Evolutionary conservation across 2,888 invertebrate genomes (phyloP), one percentile per base, ranked within the genome.

Genomic region (Trypoxylon attenuatum): DNA sequence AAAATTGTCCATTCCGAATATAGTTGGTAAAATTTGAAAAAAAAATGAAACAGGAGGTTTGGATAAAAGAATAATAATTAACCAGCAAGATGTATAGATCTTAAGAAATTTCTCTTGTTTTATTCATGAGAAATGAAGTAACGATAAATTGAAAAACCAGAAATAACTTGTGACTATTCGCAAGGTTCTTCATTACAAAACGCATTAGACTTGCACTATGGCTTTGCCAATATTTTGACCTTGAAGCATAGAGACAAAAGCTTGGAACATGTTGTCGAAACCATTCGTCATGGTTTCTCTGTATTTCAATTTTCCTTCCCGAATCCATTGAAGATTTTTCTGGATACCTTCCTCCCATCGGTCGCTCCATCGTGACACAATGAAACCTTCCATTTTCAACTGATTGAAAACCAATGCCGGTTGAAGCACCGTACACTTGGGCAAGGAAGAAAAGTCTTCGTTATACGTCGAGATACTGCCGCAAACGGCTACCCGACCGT

Each of bases 211-310:
- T 88, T 91, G 90, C 8, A 94, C 91, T 62, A 94, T 84, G 25
- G 92, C 92, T 88, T 94, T 94, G 49, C 94, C 94, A 19, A 88
- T 89, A 84, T 93, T 94, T 77, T 91, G 90, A 27, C 94, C 94
- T 54, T 82, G 78, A 56, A 91, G 85, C 82, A 94, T 89, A 10
- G 90, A 91, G 53, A 90, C 88, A 63, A 94, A 90, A 27, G 94
- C 93, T 46, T 91, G 88, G 1, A 92, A 91, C 90, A 92, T 91
- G 74, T 93, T 93, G 69, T 93, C 92, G 84, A 94, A 94, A 1
- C 94, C 94, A 62, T 92, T 87, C 1, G 92, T 92, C 1, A 92
- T 81, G 43, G 93, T 92, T 85, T 94, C 94, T 67, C 88, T 88
- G 80, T 91, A 91, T 78, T 91, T 90, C 8, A 94, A 77, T 86